Base-by-base conservation (phyloP, 2,888 invertebrate species). In the Oscheius sp. region DNA sequence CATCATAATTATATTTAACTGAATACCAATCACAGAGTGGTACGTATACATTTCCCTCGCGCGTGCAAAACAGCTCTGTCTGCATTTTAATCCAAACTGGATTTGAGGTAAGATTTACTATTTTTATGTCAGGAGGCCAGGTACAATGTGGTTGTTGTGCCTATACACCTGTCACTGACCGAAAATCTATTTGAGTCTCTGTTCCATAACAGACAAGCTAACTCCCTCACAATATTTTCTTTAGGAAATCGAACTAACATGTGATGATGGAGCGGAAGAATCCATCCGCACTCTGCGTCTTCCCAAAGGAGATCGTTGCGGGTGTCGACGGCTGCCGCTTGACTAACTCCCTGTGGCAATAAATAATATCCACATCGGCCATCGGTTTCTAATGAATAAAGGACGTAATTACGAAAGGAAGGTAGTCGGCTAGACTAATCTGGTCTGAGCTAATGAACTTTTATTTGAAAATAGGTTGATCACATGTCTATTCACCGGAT, bases 21-120 rank as follows among this genome's bases (percentile, higher is more conserved):
- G 55, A 21, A 55, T 55, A 3, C 68, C 29, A n/a, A 46, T 74
- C 72, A 23, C 71, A 80, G 80, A 78, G 76, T 41, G 80, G 80
- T 18, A 76, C 78, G 1, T 75, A 78, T 66, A 78, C 78, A 1
- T 80, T 80, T 58, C 80, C 80, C 0, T 72, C 76, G n/a, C 69
- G 78, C 6, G 72, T 76, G 7, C 76, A 78, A 49, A 78, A 63
- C 59, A 80, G 80, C 52, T 75, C 75, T 43, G 80, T 70, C 27
- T 80, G 80, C 49, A 74, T 76, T 49, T 69, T 80, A 27, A 75
- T 80, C 21, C 69, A 74, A 61, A 80, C 78, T 21, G 76, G 71
- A 59, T 59, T 61, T n/a, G 56, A 59, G 71, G 71, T 71, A 21
- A n/a, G 70, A 52, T 52, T 16, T 12, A 27, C 25, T n/a, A 1